Evolutionary conservation across 2,113 vertebrate species (phyloP), one percentile per base, ranked within the genome.

Genomic region (Choloepus hoffmanni): DNA sequence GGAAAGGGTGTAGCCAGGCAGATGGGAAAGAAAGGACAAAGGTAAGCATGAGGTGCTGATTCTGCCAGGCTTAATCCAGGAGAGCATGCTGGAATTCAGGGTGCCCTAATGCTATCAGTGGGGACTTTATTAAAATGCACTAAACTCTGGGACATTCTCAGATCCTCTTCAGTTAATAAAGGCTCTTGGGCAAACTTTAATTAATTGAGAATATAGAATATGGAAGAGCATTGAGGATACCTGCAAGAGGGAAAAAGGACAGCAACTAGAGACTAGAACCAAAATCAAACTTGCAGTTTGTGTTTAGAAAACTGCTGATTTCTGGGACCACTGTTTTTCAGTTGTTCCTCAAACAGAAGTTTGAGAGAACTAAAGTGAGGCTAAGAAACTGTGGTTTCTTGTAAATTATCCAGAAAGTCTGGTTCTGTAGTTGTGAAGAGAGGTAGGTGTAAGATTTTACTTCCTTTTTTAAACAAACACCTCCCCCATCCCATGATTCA

Each of bases 101-200:
- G 6, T 70, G 15, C 65, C 62, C 36, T n/a, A 33, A 85, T 88
- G n/a, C 15, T 23, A 90, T 2, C 11, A 53, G 2, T 18, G 8
- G 14, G 15, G 26, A 45, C n/a, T 50, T 93, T 60, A 36, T 40
- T 90, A 67, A 87, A 96, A 74, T 83, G 53, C 50, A 87, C 21
- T 33, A 7, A 85, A 45, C 19, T 72, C 60, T 48, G 18, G 18
- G 12, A 26, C 40, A 15, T 24, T 91, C 62, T 94, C 72, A 82
- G 67, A 50, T 60, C 60, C 60, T 76, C 65, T 81, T 72, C 18
- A 90, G 72, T n/a, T 33, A 89, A 43, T 62, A 95, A 89, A 74
- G 28, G 9, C 28, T 48, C 63, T 79, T 1, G 16, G 15, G 67
- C 12, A 74, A 45, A 36, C 77, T 83, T 92, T 48, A 95, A 81